Evolutionary conservation across 2,888 invertebrate species (phyloP), one percentile per base, ranked within the genome.

Genomic region (Melanchra persicariae): DNA sequence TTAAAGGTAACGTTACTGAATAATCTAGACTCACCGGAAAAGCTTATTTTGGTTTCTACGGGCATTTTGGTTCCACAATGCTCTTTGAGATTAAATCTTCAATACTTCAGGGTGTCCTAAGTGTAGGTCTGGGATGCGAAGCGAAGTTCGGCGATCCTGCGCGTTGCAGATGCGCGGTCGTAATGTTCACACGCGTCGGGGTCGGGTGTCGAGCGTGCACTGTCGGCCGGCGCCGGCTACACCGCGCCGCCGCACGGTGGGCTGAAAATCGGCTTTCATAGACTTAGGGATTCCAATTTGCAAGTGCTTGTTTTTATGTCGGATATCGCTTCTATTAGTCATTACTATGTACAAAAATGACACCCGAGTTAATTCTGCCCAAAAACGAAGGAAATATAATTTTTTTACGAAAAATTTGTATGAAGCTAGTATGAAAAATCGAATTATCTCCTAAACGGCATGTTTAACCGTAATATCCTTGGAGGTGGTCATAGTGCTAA

Each of bases 1-100:
- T 45, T 26, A 62, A 65, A 70, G 61, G 63, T 58, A 70, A 72
- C 63, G 66, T 63, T 60, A 80, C 73, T 81, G 70, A 81, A 78
- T 66, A 79, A 67, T 81, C 60, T 80, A 81, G 76, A 94, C 96
- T 95, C 83, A 96, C 96, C 96, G 83, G 95, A 95, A 88, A 95
- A 96, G 91, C 95, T 95, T 82, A 95, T 95, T 93, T 89, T 95
- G 81, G 95, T 95, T 92, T 95, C 95, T 81, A 94, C 95, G 83
- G 96, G 96, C 96, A 95, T 95, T 85, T 90, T 93, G 78, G 75
- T 70, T 76, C 70, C 67, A 62, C 55, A 67, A 58, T 67, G 68
- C 45, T 69, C 67, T 67, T 73, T 65, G 19, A 66, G 67, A 51
- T 66, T 70, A 72, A 67, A 77, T 80, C 74, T 79, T 78, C 54